A percentile compares a stretch with the other conserved stretches of the same genome.
Conservation (phyloP, 2,113 vertebrate genomes). For the Hylia prasina region DNA sequence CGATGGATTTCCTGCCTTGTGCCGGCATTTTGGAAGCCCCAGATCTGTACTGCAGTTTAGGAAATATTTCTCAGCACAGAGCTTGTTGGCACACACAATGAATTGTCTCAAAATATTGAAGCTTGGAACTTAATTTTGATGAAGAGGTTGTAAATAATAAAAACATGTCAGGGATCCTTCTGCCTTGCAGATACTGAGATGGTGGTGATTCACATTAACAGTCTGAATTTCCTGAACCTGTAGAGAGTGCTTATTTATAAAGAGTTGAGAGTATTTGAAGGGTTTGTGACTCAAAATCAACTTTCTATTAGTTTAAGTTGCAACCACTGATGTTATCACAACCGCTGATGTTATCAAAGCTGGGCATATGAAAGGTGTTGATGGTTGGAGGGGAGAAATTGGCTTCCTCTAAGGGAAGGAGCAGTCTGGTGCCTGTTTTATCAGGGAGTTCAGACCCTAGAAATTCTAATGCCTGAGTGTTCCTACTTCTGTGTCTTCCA, state of each 20-base stretch:
- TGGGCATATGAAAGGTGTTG: not conserved
- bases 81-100: not conserved
- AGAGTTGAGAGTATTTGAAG: not conserved
- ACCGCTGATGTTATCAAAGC: not conserved
- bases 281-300: not conserved
- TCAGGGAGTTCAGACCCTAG: not conserved
- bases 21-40: not conserved
- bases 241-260: not conserved
- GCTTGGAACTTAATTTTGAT: not conserved
- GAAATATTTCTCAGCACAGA: not conserved
- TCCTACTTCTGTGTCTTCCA: not conserved
- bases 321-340: not conserved
- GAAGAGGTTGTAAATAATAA: not conserved
- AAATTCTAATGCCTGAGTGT: not conserved
- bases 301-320: not conserved
- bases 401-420: not conserved
- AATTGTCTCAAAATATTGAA: not conserved
- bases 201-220: not conserved
- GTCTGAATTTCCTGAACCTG: not conserved
- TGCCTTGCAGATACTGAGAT: not conserved
- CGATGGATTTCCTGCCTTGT: not conserved
- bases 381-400: not conserved
- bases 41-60: not conserved
- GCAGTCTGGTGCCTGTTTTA: not conserved
- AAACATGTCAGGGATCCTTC: not conserved